Evolutionary conservation across 1,140 invertebrate species (phyloP), one percentile per base, ranked within the genome.

Genomic region (Drosophila neocordata): DNA sequence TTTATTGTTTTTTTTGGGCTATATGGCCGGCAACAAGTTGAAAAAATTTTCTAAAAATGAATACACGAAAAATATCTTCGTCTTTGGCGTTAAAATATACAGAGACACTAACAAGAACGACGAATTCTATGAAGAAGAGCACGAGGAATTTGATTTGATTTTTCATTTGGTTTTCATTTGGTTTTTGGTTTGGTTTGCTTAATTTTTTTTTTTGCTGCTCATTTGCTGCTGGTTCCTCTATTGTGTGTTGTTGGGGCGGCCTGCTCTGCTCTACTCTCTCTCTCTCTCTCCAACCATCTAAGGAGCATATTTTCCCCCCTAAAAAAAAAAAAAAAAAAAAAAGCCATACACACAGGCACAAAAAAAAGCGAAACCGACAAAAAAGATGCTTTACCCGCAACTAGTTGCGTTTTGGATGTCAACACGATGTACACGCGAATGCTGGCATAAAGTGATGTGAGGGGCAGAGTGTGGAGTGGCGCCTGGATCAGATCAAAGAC

Each of bases 331-430:
- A 37, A 9, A 18, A 58, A 58, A 58, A 27, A 56, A 12, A 27
- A 0, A 55, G 1, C 2, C 27, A 31, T 31, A 31, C 27, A 31
- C 41, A 35, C 34, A 35, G 1, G 2, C 34, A 35, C 34, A 48
- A 48, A 1, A 48, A 48, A 48, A 48, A 48, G 15, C 41, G 18
- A 48, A 48, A 48, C 15, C 41, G 41, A 48, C 41, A 44, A 44
- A 22, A 88, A 80, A 61, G 74, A 81, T 87, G 81, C 82, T 81
- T 87, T 83, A 82, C 65, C 79, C 83, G 65, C 79, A 79, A 89
- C 84, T 88, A 91, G 90, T 91, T 90, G 90, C 83, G 90, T 90
- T 91, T 91, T 91, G 85, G 90, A 91, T 91, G 90, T 90, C 90
- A 91, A 76, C 79, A 88, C 79, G 84, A 88, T 77, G 83, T 80